These are phyloP conservation scores for Thera obeliscata DNA, from an alignment of 2,888 invertebrate species.

Conservation along the genomic window DNA sequence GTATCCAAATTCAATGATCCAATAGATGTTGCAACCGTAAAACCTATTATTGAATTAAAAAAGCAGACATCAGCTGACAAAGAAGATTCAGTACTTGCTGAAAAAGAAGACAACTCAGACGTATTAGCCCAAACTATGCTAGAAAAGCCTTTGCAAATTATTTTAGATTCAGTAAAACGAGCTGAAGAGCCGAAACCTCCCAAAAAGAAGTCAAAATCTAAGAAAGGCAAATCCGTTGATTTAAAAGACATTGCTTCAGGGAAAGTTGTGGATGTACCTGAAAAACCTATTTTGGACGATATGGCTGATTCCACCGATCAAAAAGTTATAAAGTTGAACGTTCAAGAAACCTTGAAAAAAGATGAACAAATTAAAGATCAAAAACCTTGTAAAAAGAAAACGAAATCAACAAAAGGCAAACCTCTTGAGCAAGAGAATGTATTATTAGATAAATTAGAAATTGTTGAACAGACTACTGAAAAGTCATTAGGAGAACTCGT, in stretches of 20 bases:
- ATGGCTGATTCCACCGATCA: neutral
- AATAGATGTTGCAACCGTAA: neutral
- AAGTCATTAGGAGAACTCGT: no score
- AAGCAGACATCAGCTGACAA: neutral
- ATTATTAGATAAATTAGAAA: conserved; percentile 13
- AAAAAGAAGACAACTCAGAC: neutral
- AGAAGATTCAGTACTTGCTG: neutral
- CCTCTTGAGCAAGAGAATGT: conserved; percentile 11
- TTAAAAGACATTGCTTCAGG: conserved; percentile 1
- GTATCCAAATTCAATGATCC: neutral
- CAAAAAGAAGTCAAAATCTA: conserved; percentile 26
- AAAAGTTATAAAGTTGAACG: neutral
- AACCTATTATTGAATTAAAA: neutral
- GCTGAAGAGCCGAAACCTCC: conserved; percentile 10
- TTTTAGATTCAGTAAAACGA: neutral
- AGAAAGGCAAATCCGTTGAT: conserved; percentile 27
- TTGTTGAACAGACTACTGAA: neutral
- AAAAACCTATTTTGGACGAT: neutral
- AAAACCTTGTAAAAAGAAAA: conserved; percentile 48
- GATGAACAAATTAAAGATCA: conserved; percentile 25
- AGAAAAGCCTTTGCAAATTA: neutral
- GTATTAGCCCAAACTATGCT: neutral
- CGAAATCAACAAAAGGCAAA: conserved; percentile 42
- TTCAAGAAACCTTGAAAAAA: neutral
- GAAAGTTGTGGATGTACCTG: conserved; percentile 13